These are phyloP conservation scores for Enteromius argenteus DNA, from an alignment of 2,797 vertebrate species.

Conservation along the genomic window DNA sequence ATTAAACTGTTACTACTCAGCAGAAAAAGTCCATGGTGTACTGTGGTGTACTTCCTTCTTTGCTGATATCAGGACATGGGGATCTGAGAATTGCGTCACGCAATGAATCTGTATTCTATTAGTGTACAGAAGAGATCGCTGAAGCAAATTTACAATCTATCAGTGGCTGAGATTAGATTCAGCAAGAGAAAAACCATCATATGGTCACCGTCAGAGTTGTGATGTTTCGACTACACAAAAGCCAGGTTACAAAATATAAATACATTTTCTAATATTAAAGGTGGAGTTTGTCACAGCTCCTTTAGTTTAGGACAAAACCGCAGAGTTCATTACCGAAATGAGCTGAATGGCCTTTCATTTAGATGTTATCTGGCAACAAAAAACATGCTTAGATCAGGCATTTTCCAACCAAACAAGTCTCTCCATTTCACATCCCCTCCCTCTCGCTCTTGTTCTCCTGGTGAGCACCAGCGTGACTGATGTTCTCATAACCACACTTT, in stretches of 20 bases:
- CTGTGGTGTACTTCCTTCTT: not conserved
- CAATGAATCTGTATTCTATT: conserved; percentile 4
- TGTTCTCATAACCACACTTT: conserved; percentile 65
- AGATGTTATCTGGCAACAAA: conserved; percentile 50
- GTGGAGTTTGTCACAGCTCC: conserved; percentile 23
- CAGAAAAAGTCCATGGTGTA: not conserved
- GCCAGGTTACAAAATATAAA: not conserved
- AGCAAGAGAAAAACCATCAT: not conserved
- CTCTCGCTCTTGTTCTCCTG: conserved; percentile 45
- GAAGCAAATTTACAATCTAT: not conserved
- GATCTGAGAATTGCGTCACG: not conserved
- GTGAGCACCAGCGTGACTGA: conserved; percentile 55
- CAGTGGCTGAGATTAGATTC: not conserved
- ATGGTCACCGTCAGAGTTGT: not conserved
- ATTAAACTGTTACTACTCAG: not conserved
- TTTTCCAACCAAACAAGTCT: conserved; percentile 44
- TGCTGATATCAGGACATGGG: not conserved
- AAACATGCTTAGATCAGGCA: conserved; percentile 50
- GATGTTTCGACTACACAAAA: not conserved
- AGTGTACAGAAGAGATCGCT: not conserved
- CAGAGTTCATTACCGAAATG: conserved; percentile 36
- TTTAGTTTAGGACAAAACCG: conserved; percentile 43
- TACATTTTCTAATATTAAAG: not conserved
- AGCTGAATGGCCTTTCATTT: conserved; percentile 31
- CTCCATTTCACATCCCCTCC: conserved; percentile 31